phyloP scores from a whole-genome alignment of 2,888 invertebrate species.

The Dynastes tityus region DNA sequence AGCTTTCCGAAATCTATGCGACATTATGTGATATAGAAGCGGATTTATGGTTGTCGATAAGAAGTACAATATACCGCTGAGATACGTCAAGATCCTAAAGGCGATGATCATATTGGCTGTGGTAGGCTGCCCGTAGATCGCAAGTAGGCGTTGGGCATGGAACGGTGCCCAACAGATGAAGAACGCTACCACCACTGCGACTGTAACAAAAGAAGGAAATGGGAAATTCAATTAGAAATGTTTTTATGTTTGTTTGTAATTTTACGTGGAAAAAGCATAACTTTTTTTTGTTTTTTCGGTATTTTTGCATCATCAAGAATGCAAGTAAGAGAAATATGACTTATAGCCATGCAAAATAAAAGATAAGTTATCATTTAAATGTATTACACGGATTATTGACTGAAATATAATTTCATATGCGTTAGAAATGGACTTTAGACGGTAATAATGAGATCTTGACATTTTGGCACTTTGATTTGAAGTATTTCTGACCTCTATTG shows the following conservation, averaged over 20 bases:
- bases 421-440: no score
- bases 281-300: no score
- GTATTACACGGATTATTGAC: no score
- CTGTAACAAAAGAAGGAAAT: conserved; percentile 71
- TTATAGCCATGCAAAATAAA: no score
- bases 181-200: conserved; percentile 92
- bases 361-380: no score
- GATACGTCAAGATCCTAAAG: conserved; percentile 82
- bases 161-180: conserved; percentile 94
- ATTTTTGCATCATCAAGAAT: no score
- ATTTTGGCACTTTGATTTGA: no score
- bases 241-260: not conserved
- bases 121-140: conserved; percentile 76
- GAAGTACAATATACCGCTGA: conserved; percentile 92
- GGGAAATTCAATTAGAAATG: not conserved
- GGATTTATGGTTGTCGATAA: conserved; percentile 95
- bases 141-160: conserved; percentile 91
- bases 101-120: conserved; percentile 61
- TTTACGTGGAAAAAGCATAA: not conserved
- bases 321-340: no score
- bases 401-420: no score
- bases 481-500: no score
- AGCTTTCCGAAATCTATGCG: conserved; percentile 92
- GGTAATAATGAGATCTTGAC: no score
- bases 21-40: conserved; percentile 94